A percentile compares a stretch with the other conserved stretches of the same genome.
Conservation (phyloP, 2,888 invertebrate species). For the Lycophotia porphyrea region DNA sequence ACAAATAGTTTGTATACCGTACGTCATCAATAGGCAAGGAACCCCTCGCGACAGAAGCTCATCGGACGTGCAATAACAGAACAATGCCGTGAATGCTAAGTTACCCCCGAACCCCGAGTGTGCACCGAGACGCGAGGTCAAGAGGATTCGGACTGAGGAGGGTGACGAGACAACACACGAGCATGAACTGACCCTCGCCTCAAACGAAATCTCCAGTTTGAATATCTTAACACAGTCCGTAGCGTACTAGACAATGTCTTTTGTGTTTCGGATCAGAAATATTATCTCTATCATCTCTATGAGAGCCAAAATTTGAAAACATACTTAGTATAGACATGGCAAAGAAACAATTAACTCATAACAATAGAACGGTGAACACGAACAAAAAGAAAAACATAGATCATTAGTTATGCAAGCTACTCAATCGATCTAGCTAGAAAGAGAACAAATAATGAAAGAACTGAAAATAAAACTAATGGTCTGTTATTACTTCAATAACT, state of each 20-base stretch:
- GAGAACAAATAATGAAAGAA: background rate
- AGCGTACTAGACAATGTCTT: background rate
- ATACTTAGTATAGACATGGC: background rate
- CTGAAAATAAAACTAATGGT: background rate
- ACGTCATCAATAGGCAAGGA: conserved; percentile 56
- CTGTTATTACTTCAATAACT: background rate
- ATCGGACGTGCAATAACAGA: conserved; percentile 78
- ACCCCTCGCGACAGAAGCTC: conserved; percentile 67
- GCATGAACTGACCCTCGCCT: conserved; percentile 49
- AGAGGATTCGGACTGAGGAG: conserved; percentile 53
- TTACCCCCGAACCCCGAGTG: conserved; percentile 69
- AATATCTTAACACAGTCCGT: conserved; percentile 44
- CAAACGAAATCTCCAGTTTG: conserved; percentile 33
- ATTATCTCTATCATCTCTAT: background rate
- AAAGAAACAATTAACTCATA: conserved; percentile 2
- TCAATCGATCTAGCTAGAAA: background rate
- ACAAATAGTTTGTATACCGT: conserved; percentile 37
- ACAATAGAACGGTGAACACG: background rate
- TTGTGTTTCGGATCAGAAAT: conserved; percentile 5
- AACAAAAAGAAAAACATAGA: background rate
- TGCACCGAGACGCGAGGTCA: conserved; percentile 63
- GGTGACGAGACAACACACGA: conserved; percentile 51
- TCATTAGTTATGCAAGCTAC: background rate
- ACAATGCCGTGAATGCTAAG: conserved; percentile 80
- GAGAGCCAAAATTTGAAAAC: background rate